Conservation (phyloP, 92 coral and sea anemone genomes). For the Heliopora coerulea region DNA sequence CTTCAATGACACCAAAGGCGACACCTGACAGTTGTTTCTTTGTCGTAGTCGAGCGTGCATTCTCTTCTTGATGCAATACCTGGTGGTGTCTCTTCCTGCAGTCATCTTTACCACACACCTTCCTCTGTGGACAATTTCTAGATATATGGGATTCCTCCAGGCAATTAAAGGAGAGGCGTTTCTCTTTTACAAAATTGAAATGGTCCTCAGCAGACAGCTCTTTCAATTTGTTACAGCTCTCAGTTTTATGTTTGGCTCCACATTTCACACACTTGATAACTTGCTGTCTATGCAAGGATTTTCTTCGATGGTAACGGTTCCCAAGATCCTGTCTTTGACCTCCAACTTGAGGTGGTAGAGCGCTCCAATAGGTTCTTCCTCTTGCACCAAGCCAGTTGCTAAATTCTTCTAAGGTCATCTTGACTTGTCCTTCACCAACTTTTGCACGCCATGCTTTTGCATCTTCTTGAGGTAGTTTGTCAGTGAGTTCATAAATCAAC, state of each 20-base stretch:
- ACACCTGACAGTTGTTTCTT: neutral
- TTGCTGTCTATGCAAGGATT: neutral
- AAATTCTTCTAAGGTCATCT: neutral
- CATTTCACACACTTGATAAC: slow-evolving; percentile 30
- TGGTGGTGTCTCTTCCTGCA: neutral
- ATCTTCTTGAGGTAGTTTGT: slow-evolving; percentile 8
- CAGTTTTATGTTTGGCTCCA: slow-evolving; percentile 34
- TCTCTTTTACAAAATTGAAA: slow-evolving; percentile 51
- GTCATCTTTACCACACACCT: neutral
- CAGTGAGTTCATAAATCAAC: neutral
- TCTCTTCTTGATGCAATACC: neutral
- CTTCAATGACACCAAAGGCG: slow-evolving; percentile 10
- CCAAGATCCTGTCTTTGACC: neutral
- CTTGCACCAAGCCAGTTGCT: neutral
- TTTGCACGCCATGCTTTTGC: neutral
- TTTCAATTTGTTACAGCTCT: slow-evolving; percentile 49
- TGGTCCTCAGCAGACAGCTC: slow-evolving; percentile 54
- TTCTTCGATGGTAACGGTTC: neutral
- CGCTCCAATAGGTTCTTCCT: slow-evolving; percentile 7
- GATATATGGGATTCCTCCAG: slow-evolving; percentile 51
- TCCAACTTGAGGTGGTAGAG: neutral
- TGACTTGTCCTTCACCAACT: neutral
- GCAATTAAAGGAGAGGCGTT: slow-evolving; percentile 54
- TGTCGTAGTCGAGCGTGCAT: neutral
- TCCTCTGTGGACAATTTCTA: slow-evolving; percentile 16